Conservation (phyloP, 2,888 invertebrate species). For the Idaea biselata region DNA sequence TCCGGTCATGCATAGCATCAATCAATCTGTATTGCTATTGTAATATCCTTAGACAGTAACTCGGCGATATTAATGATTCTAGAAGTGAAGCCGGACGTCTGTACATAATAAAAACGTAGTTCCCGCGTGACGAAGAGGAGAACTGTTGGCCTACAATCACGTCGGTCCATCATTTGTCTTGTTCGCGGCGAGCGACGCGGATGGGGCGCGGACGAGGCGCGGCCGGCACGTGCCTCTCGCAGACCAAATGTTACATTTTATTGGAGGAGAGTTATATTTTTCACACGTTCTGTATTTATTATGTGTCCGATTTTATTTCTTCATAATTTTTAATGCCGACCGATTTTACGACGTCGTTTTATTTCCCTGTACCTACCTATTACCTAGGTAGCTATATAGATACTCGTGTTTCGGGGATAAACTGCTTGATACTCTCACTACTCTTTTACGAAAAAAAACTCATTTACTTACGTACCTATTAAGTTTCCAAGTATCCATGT, state of each 20-base stretch:
- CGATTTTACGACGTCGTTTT: neutral
- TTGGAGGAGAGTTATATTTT: neutral
- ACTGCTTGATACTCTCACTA: no score
- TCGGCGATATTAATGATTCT: neutral
- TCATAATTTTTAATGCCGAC: neutral
- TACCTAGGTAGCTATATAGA: neutral
- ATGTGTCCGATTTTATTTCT: neutral
- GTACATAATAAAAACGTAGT: neutral
- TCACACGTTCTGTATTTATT: conserved; percentile 1
- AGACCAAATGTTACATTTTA: neutral
- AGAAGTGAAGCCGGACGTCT: neutral
- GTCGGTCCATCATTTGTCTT: neutral
- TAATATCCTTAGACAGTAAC: neutral
- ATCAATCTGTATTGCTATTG: neutral
- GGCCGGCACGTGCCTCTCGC: neutral
- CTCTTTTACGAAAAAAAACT: no score
- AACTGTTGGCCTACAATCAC: neutral
- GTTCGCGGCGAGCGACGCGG: neutral
- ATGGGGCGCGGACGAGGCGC: neutral
- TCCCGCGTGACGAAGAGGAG: neutral
- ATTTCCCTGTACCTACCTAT: neutral
- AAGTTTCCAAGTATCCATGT: neutral
- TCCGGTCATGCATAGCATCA: neutral
- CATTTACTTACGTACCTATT: neutral
- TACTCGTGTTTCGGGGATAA: neutral